phyloP scores from a whole-genome alignment of 2,888 invertebrate species.

The Melitaea athalia region DNA sequence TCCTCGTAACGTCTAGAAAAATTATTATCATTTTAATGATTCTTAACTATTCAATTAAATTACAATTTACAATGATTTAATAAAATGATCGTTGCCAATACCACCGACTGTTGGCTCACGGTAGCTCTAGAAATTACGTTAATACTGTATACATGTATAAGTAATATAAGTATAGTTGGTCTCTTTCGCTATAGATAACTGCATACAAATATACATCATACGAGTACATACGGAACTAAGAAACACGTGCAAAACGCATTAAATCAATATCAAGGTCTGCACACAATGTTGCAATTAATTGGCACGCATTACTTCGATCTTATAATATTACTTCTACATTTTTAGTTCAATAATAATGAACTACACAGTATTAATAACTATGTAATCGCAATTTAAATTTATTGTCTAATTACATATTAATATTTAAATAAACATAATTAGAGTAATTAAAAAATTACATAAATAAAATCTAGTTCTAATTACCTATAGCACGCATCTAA shows the following conservation, averaged over 20 bases:
- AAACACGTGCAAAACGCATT: constrained; percentile 15
- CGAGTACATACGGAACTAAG: background rate
- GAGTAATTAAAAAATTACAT: background rate
- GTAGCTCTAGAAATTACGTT: background rate
- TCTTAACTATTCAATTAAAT: background rate
- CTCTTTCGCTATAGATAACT: background rate
- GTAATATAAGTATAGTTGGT: background rate
- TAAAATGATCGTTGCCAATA: background rate
- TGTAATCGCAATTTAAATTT: background rate
- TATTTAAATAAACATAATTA: too few relatives aligned
- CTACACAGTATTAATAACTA: background rate
- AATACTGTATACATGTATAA: background rate
- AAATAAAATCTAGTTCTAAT: background rate
- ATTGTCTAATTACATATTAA: too few relatives aligned
- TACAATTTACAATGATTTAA: constrained; percentile 2
- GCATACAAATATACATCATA: background rate
- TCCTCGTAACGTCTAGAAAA: background rate
- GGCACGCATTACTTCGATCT: background rate
- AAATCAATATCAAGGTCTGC: constrained; percentile 21
- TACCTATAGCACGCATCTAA: background rate
- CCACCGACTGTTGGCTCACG: background rate
- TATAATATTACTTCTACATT: constrained; percentile 4
- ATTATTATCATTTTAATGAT: background rate
- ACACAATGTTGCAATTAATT: constrained; percentile 19
- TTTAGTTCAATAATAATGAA: constrained; percentile 3